Conservation (phyloP, 2,888 invertebrate species). For the Tetragonisca angustula region DNA sequence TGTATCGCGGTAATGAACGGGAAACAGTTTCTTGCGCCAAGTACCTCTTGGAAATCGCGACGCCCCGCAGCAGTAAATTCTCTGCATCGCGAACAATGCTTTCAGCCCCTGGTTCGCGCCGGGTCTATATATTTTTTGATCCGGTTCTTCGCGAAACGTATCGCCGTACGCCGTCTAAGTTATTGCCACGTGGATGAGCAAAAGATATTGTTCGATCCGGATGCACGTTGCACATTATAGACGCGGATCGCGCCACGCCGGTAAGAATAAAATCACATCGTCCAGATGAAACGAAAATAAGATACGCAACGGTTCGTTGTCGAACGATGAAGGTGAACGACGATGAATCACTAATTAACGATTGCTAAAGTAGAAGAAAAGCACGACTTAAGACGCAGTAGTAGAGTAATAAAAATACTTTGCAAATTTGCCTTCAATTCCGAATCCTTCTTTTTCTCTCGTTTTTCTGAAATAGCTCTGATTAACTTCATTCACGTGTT, state of each 20-base stretch:
- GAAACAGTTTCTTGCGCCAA: constrained; percentile 40
- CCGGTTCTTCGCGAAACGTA: constrained; percentile 39
- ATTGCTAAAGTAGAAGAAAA: constrained; percentile 31
- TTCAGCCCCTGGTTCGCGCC: constrained; percentile 7
- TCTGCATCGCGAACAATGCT: constrained; percentile 41
- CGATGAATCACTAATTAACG: constrained; percentile 66
- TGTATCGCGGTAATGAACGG: constrained; percentile 37
- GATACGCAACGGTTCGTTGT: constrained; percentile 44
- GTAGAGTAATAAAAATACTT: constrained; percentile 49
- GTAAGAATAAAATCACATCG: constrained; percentile 64
- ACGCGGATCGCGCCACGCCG: background rate
- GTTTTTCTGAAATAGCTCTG: background rate
- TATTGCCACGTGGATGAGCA: constrained; percentile 57
- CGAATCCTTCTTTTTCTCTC: background rate
- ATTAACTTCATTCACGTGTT: constrained; percentile 26
- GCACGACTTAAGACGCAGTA: constrained; percentile 30
- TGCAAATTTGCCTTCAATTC: constrained; percentile 40
- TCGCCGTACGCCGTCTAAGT: constrained; percentile 51
- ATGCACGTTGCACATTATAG: constrained; percentile 17
- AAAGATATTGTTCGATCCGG: constrained; percentile 58
- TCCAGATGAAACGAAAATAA: constrained; percentile 58
- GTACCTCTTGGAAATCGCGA: constrained; percentile 27
- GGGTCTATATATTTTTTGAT: constrained; percentile 43
- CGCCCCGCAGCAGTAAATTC: constrained; percentile 35
- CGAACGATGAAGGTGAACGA: constrained; percentile 48